Base-by-base conservation (phyloP, 2,888 invertebrate species). In the Pterostichus madidus region DNA sequence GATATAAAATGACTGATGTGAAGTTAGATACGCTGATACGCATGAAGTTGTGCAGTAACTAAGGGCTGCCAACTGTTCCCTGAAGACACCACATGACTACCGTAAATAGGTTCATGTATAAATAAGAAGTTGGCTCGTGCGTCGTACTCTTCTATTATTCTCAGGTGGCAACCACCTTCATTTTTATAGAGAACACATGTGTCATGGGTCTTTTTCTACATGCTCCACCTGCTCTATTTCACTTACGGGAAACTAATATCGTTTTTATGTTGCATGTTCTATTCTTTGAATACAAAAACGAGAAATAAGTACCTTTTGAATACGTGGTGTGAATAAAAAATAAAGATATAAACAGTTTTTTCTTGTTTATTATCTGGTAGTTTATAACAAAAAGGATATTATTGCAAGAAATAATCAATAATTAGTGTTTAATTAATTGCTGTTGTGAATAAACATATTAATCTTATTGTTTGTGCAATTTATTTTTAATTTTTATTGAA, bases 21-120 rank as follows among this genome's bases (percentile, higher is more conserved):
- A 17, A 44, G 68, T 7, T 71, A 71, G 68, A 71, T 39, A 39
- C 24, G 24, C 24, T 24, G 24, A 24, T 71, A 71, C 68, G 44
- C 68, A 71, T 71, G 44, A 44, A 71, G 44, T 71, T 71, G 56
- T 13, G 13, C n/a, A 17, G 56, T 46, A 59, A 64, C 52, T 77
- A 77, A 77, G 77, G 77, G 77, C 53, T 77, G 44, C 80, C 80
- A 80, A 80, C 80, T 80, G 80, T 80, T 71, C 39, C 52, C 35
- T 53, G 15, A 80, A 71, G 46, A 80, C 68, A 39, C 80, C 80
- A 80, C 80, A 80, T 80, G 80, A 71, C 80, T 79, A 64, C 68
- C 44, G 68, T 71, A 44, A 71, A 71, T 77, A 71, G 44, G 44
- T 71, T 71, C 68, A 71, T 71, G 68, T 71, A 71, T 71, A 71